Evolutionary conservation across 1,140 invertebrate genomes (phyloP), one percentile per base, ranked within the genome.

Genomic region (Drosophila melanica): DNA sequence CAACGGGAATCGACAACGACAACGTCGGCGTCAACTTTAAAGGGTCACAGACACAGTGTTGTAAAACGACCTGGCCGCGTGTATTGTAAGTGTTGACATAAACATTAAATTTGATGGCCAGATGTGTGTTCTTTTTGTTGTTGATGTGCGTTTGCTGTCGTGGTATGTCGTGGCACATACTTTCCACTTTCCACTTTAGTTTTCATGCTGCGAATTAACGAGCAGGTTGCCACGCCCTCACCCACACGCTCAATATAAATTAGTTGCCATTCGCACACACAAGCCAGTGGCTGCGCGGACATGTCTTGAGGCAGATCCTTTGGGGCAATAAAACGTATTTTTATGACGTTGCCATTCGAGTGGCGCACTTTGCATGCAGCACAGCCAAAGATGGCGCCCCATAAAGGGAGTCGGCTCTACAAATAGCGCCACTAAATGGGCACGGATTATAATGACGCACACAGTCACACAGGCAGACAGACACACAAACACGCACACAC

Each of bases 131-230:
- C 57, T 30, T 59, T 20, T 55, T 18, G 53, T 12, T 64, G 33
- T 37, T 50, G 48, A 9, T 48, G 47, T 53, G 55, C 5, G 3
- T 12, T 30, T 70, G 18, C 48, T 55, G 33, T 41, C 58, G 7
- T 27, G 57, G 18, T 62, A 35, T 44, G 11, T 37, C 71, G 67
- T 76, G 65, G 57, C 72, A 63, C 65, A 85, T 71, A 71, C 77
- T 80, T 89, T 89, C 69, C 73, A 71, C 77, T 80, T 89, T 89
- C 69, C 74, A 89, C 84, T 89, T 89, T 89, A 80, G 84, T 89
- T 89, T 89, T 66, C 84, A 89, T 84, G 84, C 69, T 77, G 80
- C 77, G 84, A 89, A 89, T 89, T 89, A 87, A 87, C 84, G 84
- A 84, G 79, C 75, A 51, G 69, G 62, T 55, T 55, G 63, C 72